A percentile compares a stretch with the other conserved stretches of the same genome.
These are phyloP conservation scores for Adoxophyes honmai DNA, from an alignment of 1,140 invertebrate species.

Conservation along the genomic window DNA sequence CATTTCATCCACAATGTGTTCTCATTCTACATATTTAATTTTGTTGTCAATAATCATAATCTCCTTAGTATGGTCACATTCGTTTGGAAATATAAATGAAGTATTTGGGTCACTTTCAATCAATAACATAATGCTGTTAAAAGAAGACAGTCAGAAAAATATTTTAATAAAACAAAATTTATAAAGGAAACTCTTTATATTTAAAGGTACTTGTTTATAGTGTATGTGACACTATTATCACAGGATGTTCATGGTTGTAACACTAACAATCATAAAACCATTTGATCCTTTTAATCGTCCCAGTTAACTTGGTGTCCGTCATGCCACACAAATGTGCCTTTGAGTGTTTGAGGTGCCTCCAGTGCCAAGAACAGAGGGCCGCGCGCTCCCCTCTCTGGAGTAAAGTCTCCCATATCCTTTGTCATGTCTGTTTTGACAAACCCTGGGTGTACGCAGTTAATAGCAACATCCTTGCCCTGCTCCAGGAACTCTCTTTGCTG, in stretches of 20 bases:
- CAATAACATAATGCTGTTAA: too few relatives aligned
- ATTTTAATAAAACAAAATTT: neutral
- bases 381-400: slow-evolving; percentile 81
- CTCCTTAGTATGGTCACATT: too few relatives aligned
- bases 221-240: slow-evolving; percentile 72
- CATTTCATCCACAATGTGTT: neutral
- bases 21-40: slow-evolving; percentile 5
- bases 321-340: slow-evolving; percentile 75
- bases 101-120: too few relatives aligned
- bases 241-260: slow-evolving; percentile 50
- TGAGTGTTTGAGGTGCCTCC: slow-evolving; percentile 62
- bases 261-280: slow-evolving; percentile 45
- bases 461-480: slow-evolving; percentile 79
- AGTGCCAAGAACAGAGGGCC: slow-evolving; percentile 71
- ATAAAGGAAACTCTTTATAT: slow-evolving; percentile 6
- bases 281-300: slow-evolving; percentile 60
- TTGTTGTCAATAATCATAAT: neutral
- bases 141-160: neutral
- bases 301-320: slow-evolving; percentile 74
- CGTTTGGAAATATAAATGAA: too few relatives aligned
- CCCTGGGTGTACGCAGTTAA: slow-evolving; percentile 84
- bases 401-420: slow-evolving; percentile 82
- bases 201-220: slow-evolving; percentile 38
- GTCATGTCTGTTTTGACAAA: slow-evolving; percentile 89
- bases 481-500: slow-evolving; percentile 81